These are phyloP conservation scores for Helicoverpa armigera DNA, from an alignment of 1,140 invertebrate species.

Conservation along the genomic window DNA sequence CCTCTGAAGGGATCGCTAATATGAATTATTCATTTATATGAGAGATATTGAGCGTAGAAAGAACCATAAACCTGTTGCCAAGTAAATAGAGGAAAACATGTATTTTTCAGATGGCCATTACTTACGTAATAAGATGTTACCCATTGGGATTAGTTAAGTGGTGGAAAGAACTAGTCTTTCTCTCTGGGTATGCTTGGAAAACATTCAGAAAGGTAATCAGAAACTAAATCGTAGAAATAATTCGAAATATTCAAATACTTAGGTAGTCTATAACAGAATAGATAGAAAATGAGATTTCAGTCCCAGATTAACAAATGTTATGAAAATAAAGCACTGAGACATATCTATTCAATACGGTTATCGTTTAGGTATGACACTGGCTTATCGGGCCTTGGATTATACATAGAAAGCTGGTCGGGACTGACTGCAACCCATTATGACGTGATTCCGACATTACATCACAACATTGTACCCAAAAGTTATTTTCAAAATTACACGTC, in stretches of 20 bases:
- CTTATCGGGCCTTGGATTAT: too few relatives aligned
- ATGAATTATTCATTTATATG: conserved; percentile 33
- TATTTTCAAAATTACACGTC: not conserved
- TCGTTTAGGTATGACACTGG: too few relatives aligned
- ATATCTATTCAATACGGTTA: too few relatives aligned
- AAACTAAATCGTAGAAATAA: too few relatives aligned
- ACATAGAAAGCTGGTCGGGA: not conserved
- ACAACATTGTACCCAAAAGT: not conserved
- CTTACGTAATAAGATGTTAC: conserved; percentile 5
- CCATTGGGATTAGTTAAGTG: not conserved
- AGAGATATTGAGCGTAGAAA: conserved; percentile 30
- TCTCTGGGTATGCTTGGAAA: too few relatives aligned
- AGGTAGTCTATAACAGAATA: too few relatives aligned
- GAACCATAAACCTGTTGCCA: conserved; percentile 27
- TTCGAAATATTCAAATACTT: too few relatives aligned
- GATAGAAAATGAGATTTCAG: too few relatives aligned
- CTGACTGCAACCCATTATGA: not conserved
- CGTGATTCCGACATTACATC: not conserved
- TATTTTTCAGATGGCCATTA: not conserved
- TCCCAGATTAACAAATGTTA: too few relatives aligned
- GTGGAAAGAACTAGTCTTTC: not conserved
- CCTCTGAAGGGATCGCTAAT: not conserved
- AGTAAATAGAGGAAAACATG: conserved; percentile 1
- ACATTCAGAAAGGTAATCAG: too few relatives aligned
- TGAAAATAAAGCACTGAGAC: too few relatives aligned